Base-by-base conservation (phyloP, 2,797 vertebrate species). In the Catharus ustulatus region DNA sequence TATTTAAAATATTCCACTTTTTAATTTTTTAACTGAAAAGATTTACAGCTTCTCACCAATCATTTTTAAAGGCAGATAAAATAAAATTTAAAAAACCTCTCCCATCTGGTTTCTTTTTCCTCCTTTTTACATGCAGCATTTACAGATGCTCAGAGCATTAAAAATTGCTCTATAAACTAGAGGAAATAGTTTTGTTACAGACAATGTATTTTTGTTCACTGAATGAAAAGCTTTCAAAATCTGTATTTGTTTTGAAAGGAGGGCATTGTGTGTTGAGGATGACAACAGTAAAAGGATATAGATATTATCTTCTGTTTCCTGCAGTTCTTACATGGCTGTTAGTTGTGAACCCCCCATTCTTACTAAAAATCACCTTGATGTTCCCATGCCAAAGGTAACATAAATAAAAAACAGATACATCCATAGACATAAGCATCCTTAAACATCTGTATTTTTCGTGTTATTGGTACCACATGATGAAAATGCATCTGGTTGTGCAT, bases 21-120 rank as follows among this genome's bases (percentile, higher is more conserved):
- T 94, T 87, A 94, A 89, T 94, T 96, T 96, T 93, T 95, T 73
- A 94, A 93, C 95, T 90, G 91, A 74, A 88, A 95, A 94, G 92
- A 96, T 90, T 95, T 95, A 84, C 82, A 94, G 77, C 61, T 96
- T 95, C 94, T 95, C 77, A 84, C 83, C 55, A 90, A 90, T 93
- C 72, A 91, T 82, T 95, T 96, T 94, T 83, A 93, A 94, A 95
- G 40, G 77, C 85, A 91, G 87, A 95, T 90, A 89, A 93, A 83
- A 79, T 68, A 42, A 64, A 71, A 26, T 38, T 62, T 20, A 10
- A 9, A 51, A 87, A 90, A 38, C 20, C 34, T 91, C 67, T 91
- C 76, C 92, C 85, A 94, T 94, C 91, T 96, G 80, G 66, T 93
- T 95, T 82, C 38, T 84, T 61, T 20, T 74, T 72, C 32, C 26